Conservation (phyloP, 2,888 invertebrate species). For the Nephrotoma appendiculata region DNA sequence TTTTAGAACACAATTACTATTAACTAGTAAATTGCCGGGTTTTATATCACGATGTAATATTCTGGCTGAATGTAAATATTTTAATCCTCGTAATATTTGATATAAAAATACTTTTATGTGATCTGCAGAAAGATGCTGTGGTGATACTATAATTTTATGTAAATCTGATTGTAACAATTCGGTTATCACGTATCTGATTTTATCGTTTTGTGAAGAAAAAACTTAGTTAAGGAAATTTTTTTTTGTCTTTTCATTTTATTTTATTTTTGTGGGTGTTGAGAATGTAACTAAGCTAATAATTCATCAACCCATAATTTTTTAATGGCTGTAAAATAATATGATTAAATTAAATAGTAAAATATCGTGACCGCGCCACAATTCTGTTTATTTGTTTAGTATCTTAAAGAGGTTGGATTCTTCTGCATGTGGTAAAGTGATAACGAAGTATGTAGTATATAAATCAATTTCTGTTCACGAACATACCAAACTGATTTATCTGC, state of each 20-base stretch:
- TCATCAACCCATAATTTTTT: neutral
- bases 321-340: neutral
- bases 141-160: conserved; percentile 99
- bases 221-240: neutral
- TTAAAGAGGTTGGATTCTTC: neutral
- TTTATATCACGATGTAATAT: conserved; percentile 98
- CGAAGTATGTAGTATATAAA: neutral
- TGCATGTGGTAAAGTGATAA: neutral
- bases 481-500: neutral
- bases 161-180: conserved; percentile 99
- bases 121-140: conserved; percentile 95
- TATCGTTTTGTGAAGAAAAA: neutral
- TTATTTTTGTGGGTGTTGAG: neutral
- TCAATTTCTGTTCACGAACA: neutral
- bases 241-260: neutral
- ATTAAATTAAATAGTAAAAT: neutral
- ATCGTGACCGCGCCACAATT: neutral
- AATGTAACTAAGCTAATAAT: neutral
- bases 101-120: conserved; percentile 99
- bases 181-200: conserved; percentile 90
- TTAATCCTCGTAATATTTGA: conserved; percentile 97
- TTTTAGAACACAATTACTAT: conserved; percentile 98
- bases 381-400: neutral
- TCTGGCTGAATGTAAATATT: conserved; percentile 96
- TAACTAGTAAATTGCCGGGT: conserved; percentile 96